Conservation (phyloP, 2,888 invertebrate genomes). For the Macropis europaea region DNA sequence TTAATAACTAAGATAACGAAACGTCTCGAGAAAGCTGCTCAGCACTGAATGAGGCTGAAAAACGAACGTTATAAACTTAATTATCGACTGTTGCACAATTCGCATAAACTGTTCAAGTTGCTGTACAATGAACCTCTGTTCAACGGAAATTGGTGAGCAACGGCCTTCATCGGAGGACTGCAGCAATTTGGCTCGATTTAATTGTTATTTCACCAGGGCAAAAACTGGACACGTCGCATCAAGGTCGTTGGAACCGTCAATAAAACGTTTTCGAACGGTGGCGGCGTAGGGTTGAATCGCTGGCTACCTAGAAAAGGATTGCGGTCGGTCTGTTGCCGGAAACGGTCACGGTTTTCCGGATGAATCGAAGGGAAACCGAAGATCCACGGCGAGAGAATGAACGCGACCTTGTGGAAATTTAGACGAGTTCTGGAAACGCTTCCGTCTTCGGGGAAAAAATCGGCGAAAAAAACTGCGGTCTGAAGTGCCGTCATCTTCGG, state of each 20-base stretch:
- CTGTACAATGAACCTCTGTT: too few relatives aligned
- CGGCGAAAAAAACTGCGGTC: slow-evolving; percentile 28
- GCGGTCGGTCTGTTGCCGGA: slow-evolving; percentile 72
- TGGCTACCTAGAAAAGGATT: slow-evolving; percentile 62
- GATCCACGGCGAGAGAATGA: slow-evolving; percentile 19
- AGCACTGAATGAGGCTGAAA: too few relatives aligned
- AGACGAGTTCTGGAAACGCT: slow-evolving; percentile 55
- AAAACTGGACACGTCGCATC: not conserved
- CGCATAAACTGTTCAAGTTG: too few relatives aligned
- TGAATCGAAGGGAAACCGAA: slow-evolving; percentile 20
- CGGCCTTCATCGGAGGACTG: too few relatives aligned
- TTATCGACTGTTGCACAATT: too few relatives aligned
- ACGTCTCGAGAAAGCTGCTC: too few relatives aligned
- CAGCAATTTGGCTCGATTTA: too few relatives aligned
- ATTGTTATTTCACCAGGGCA: too few relatives aligned
- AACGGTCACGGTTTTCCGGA: slow-evolving; percentile 49
- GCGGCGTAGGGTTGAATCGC: not conserved
- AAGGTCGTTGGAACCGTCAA: not conserved
- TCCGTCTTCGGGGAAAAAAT: slow-evolving; percentile 42
- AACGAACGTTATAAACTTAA: too few relatives aligned
- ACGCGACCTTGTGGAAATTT: slow-evolving; percentile 52
- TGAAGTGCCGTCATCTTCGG: slow-evolving; percentile 7
- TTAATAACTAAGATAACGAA: too few relatives aligned
- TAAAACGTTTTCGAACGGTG: not conserved
- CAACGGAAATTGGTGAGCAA: too few relatives aligned